These are phyloP conservation scores for Gymnoscopelus microlampas DNA, from an alignment of 2,797 vertebrate species.

Conservation along the genomic window DNA sequence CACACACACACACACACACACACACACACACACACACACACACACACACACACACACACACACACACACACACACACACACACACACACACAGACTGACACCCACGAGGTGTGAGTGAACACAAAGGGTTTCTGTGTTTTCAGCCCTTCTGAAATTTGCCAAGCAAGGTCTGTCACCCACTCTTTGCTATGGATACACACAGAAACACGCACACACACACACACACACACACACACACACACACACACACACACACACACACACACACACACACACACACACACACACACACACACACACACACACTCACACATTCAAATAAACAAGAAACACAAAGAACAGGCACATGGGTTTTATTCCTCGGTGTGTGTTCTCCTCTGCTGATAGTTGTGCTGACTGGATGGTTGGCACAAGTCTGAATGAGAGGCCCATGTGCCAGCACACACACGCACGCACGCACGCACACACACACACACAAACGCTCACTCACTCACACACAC, in stretches of 20 bases:
- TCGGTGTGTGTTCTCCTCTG: not conserved
- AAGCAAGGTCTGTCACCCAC: not conserved
- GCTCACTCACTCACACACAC: not conserved
- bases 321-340: not conserved
- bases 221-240: not conserved
- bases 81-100: not conserved
- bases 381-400: constrained; percentile 57
- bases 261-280: not conserved
- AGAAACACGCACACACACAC: not conserved
- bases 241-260: not conserved
- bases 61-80: constrained; percentile 10
- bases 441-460: constrained; percentile 40
- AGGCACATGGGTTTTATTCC: not conserved
- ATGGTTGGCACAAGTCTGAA: constrained; percentile 59
- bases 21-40: no score
- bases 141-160: not conserved
- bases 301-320: not conserved
- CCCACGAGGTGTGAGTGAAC: constrained; percentile 41
- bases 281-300: not conserved
- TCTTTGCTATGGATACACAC: not conserved
- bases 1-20: constrained; percentile 27
- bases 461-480: not conserved
- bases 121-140: constrained; percentile 59
- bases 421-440: constrained; percentile 57
- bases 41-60: not conserved